Percentiles rank a stretch among this genome's conserved stretches.
phyloP scores from a whole-genome alignment of 1,140 invertebrate genomes.

The Thaumatotibia leucotreta region DNA sequence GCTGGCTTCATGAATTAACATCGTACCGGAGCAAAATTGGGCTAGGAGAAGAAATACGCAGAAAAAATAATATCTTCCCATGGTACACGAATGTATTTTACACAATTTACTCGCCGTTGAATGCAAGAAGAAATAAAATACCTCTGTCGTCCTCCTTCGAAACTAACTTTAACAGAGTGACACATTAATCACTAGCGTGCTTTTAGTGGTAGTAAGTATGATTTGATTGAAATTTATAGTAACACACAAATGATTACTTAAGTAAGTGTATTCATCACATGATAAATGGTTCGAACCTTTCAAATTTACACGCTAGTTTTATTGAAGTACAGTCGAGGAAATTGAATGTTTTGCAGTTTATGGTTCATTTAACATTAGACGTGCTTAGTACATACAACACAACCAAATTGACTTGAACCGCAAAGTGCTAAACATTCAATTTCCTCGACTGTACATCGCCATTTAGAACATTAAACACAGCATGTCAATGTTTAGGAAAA shows the following conservation, averaged over 20 bases:
- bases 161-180: constrained; percentile 5
- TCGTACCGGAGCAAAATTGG: not conserved
- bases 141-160: not conserved
- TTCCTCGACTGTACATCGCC: too few relatives aligned
- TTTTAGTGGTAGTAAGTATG: not conserved
- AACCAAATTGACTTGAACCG: too few relatives aligned
- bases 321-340: too few relatives aligned
- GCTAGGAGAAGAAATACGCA: not conserved
- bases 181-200: constrained; percentile 1
- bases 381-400: too few relatives aligned
- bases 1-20: not conserved
- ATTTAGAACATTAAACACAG: too few relatives aligned
- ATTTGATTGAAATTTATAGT: constrained; percentile 9
- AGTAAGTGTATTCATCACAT: not conserved
- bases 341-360: too few relatives aligned
- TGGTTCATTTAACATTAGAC: too few relatives aligned
- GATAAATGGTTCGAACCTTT: too few relatives aligned
- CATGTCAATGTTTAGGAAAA: too few relatives aligned
- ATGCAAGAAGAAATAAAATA: not conserved
- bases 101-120: not conserved
- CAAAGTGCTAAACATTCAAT: too few relatives aligned
- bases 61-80: not conserved
- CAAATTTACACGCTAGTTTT: too few relatives aligned
- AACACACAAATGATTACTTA: constrained; percentile 3
- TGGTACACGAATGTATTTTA: not conserved